These are phyloP conservation scores for Campoletis sonorensis DNA, from an alignment of 1,140 invertebrate species.

Conservation along the genomic window DNA sequence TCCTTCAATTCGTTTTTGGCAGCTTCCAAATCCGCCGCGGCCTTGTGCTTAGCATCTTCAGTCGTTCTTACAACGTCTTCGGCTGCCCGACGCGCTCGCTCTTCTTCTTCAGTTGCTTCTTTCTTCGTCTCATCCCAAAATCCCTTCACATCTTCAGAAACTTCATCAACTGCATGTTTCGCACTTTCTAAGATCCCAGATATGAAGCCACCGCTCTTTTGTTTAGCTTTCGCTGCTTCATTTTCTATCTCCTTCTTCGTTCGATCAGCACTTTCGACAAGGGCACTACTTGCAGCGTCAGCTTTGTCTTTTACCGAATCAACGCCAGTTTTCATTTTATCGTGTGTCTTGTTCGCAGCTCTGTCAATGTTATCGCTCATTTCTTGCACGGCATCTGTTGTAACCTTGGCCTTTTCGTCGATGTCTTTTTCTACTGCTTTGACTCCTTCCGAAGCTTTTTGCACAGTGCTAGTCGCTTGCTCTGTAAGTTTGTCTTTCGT, in stretches of 20 bases:
- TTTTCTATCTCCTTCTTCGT: conserved; percentile 50
- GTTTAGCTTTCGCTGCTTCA: conserved; percentile 58
- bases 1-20: conserved; percentile 42
- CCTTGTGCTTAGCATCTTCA: conserved; percentile 43
- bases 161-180: conserved; percentile 58
- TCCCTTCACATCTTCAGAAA: conserved; percentile 53
- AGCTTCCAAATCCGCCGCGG: not conserved
- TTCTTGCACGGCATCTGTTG: conserved; percentile 28
- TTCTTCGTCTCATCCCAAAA: conserved; percentile 53
- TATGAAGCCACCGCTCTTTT: conserved; percentile 56
- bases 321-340: conserved; percentile 39
- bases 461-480: conserved; percentile 7
- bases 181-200: conserved; percentile 59
- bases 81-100: conserved; percentile 24
- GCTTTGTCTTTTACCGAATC: conserved; percentile 48
- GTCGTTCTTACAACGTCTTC: not conserved
- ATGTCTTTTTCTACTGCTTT: conserved; percentile 24
- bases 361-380: conserved; percentile 3
- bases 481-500: conserved; percentile 49
- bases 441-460: conserved; percentile 30
- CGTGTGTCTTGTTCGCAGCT: conserved; percentile 28
- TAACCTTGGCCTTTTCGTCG: conserved; percentile 24
- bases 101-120: conserved; percentile 52
- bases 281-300: conserved; percentile 13
- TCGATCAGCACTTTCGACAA: conserved; percentile 20